Base-by-base conservation (phyloP, 2,888 invertebrate species). In the Phlogophora meticulosa region DNA sequence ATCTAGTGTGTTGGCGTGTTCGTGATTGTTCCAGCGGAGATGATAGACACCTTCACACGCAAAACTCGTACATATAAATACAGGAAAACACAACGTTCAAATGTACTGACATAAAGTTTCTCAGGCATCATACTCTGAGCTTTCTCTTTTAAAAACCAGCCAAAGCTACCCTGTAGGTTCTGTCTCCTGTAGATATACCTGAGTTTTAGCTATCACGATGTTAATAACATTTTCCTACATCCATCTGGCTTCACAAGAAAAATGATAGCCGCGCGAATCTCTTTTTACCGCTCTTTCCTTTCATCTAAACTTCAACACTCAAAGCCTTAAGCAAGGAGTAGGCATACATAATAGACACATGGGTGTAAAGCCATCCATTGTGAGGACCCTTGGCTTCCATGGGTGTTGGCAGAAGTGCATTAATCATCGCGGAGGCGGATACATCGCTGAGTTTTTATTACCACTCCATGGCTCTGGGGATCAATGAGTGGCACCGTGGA, bases 391-490 rank as follows among this genome's bases (percentile, higher is more conserved):
- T 65, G 73, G 82, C 76, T 75, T 81, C 67, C 64, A 76, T 75
- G 80, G 84, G 84, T 78, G 83, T 76, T 80, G 76, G 77, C 70
- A 76, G 62, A 76, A 76, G 74, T 83, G 78, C 84, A 84, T 84
- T 84, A 82, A 84, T 84, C 83, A 84, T 84, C 64, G 62, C 61
- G 61, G 53, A 76, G 76, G 83, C 82, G 83, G 83, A 79, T 78
- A 75, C 84, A 71, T 73, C 75, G 75, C 80, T 73, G 72, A 77
- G 82, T 83, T 83, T 83, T 83, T 82, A 82, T 82, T 83, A 82
- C 82, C 72, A 64, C 73, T 83, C 70, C 68, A 76, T 69, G 75
- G 76, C 82, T 73, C 82, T 65, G 32, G 83, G 83, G 82, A 83
- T 79, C 82, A 83, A 81, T 82, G 82, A 72, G 57, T 51, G 46